Percentiles rank a stretch among this genome's conserved stretches.
Evolutionary conservation across 2,888 invertebrate genomes (phyloP).

Genomic region (Parnassius smintheus): DNA sequence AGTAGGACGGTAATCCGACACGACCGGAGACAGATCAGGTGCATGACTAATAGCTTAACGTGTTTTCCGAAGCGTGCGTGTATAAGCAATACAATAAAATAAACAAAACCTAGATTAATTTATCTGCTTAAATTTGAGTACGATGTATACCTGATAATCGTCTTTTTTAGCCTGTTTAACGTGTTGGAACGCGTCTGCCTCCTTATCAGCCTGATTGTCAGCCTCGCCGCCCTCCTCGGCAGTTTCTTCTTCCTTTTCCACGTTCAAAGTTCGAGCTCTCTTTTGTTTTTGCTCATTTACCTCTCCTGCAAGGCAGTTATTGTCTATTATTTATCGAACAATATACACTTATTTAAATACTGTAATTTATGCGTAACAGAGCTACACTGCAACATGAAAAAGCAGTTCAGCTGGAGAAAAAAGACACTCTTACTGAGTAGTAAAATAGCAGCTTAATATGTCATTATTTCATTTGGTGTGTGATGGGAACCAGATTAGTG

Average conservation of each 20-base stretch:
- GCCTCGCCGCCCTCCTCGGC: constrained; percentile 69
- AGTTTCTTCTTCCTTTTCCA: constrained; percentile 66
- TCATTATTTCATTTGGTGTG: too few relatives aligned
- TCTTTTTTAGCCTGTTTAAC: constrained; percentile 88
- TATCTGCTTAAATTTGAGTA: background rate
- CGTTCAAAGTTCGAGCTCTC: constrained; percentile 80
- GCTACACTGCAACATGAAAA: too few relatives aligned
- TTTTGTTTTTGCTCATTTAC: constrained; percentile 83
- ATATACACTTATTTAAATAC: too few relatives aligned
- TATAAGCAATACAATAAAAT: background rate
- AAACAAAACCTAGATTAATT: background rate
- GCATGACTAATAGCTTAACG: too few relatives aligned
- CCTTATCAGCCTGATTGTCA: constrained; percentile 67
- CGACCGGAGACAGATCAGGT: too few relatives aligned
- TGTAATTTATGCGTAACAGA: too few relatives aligned
- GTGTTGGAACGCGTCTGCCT: constrained; percentile 89
- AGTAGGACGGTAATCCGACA: too few relatives aligned
- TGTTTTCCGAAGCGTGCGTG: too few relatives aligned
- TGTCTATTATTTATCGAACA: background rate
- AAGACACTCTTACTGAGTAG: too few relatives aligned
- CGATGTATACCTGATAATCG: constrained; percentile 82
- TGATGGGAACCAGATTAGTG: too few relatives aligned
- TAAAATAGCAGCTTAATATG: too few relatives aligned
- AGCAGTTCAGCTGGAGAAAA: too few relatives aligned
- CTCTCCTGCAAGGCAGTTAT: constrained; percentile 66